Evolutionary conservation across 2,113 vertebrate genomes (phyloP), one percentile per base, ranked within the genome.

Genomic region (pig (Sus scrofa)): DNA sequence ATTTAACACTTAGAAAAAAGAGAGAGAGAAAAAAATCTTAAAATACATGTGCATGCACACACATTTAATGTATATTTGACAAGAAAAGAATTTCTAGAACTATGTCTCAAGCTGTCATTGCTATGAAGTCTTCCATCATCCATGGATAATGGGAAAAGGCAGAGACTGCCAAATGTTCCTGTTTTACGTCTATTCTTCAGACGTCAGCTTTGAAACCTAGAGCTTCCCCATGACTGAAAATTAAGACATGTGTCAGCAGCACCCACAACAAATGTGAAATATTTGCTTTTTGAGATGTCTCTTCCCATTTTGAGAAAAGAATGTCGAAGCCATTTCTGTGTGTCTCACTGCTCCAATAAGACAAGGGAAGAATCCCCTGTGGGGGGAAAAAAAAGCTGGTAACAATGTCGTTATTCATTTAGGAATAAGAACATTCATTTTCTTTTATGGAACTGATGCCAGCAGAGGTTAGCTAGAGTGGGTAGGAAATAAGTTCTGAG

Each of bases 201-300:
- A 94, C 22, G 18, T 87, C 95, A 93, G 9, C 62, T 97, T 67
- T 87, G 19, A 84, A 74, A 63, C 88, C n/a, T 89, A 68, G 44
- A 37, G n/a, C 2, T 89, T 87, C 92, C 60, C 63, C n/a, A 65
- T 50, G 22, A 44, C 9, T 78, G 34, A 60, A 95, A 34, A 95
- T 96, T 96, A 96, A 93, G 81, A 94, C 58, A n/a, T 85, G 32
- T 85, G 70, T 93, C 73, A 91, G 86, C 37, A 96, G 56, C 22
- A 94, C n/a, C 60, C 82, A 73, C 94, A 96, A 91, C 8, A 94
- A 97, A 97, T 75, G 2, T 89, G 54, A 97, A 96, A 63, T 19
- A 32, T 82, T 81, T 96, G 20, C 95, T 97, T 96, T 96, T 97
- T 74, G 27, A 97, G 67, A 89, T 56, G 63, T 54, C 87, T 91